Conservation (phyloP, 2,113 vertebrate genomes). For the Lates calcarifer region DNA sequence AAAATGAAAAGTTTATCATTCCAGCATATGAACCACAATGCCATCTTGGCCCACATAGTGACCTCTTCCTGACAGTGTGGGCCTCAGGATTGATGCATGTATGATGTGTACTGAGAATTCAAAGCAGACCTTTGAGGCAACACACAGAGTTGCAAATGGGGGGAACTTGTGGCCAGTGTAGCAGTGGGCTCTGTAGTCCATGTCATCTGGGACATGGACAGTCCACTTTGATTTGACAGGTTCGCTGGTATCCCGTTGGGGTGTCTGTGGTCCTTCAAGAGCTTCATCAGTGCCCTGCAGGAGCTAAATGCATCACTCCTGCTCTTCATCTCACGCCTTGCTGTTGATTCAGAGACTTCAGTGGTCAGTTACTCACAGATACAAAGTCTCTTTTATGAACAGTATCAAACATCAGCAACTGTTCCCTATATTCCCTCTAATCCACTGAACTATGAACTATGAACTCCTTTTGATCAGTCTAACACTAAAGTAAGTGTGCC, state of each 20-base stretch:
- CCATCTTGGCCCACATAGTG: not conserved
- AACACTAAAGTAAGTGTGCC: not conserved
- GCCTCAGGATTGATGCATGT: not conserved
- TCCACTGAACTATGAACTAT: not conserved
- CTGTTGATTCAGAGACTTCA: conserved; percentile 43
- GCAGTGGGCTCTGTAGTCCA: conserved; percentile 1
- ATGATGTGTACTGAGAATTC: conserved; percentile 37
- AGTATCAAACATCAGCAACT: conserved; percentile 53
- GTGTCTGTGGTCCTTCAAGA: conserved; percentile 35
- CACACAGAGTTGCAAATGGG: not conserved
- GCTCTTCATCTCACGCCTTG: conserved; percentile 48
- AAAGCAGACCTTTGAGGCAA: conserved; percentile 47
- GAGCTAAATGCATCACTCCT: conserved; percentile 21
- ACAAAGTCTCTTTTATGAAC: conserved; percentile 48
- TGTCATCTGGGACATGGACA: conserved; percentile 31
- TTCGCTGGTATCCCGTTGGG: conserved; percentile 16
- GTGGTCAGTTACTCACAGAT: conserved; percentile 45
- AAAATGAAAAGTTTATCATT: not conserved
- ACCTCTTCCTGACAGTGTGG: not conserved
- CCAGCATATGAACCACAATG: not conserved
- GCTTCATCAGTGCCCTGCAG: conserved; percentile 48
- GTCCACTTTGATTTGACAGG: conserved; percentile 49
- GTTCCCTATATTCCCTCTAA: not conserved
- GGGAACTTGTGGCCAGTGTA: not conserved
- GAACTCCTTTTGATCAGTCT: not conserved